phyloP scores from a whole-genome alignment of 1,140 invertebrate genomes.

The Caligus rogercresseyi region DNA sequence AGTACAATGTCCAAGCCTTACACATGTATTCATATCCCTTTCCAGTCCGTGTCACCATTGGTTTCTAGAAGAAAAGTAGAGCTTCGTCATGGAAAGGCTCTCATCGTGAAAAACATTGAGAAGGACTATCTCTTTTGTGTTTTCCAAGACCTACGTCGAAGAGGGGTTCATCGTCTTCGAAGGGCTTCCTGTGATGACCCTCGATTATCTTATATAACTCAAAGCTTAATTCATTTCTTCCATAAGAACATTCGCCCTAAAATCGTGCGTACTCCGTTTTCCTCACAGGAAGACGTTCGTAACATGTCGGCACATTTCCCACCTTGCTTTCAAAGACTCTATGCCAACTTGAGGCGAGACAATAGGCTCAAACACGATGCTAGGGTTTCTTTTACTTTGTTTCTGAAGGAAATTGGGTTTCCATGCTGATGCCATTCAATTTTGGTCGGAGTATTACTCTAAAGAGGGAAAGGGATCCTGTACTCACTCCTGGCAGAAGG shows the following conservation, averaged over 20 bases:
- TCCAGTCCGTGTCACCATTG: neutral
- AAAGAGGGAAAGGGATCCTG: constrained; percentile 35
- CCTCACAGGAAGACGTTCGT: neutral
- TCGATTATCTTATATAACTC: neutral
- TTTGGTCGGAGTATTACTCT: constrained; percentile 47
- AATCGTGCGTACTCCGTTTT: neutral
- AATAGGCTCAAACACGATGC: constrained; percentile 52
- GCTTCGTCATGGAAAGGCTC: neutral
- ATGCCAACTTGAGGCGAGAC: constrained; percentile 10
- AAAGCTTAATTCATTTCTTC: neutral
- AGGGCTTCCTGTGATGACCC: neutral
- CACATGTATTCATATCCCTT: neutral
- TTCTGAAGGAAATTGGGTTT: constrained; percentile 48
- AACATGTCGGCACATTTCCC: constrained; percentile 13
- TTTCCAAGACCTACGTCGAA: neutral
- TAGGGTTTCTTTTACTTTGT: constrained; percentile 46
- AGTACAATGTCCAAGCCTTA: neutral
- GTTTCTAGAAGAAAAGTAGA: neutral
- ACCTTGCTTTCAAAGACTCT: constrained; percentile 21
- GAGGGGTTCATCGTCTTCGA: neutral
- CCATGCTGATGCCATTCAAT: constrained; percentile 41
- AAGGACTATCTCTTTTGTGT: neutral
- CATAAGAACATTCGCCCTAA: neutral
- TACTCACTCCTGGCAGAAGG: constrained; percentile 42
- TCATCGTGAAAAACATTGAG: neutral